Base-by-base conservation (phyloP, 2,113 vertebrate genomes). In the Sturnus vulgaris region DNA sequence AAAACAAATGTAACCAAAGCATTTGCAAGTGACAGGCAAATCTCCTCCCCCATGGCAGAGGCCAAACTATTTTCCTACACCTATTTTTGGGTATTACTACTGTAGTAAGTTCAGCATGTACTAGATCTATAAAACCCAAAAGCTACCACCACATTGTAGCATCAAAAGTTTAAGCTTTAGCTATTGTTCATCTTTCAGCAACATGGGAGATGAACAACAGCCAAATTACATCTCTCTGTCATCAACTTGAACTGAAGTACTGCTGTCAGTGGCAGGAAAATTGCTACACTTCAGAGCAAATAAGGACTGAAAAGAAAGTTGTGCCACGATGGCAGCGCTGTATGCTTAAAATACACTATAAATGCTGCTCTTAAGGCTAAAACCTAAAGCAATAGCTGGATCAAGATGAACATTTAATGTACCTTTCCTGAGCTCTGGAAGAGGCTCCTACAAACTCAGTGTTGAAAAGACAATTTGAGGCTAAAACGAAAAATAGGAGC, bases 251-350 rank as follows among this genome's bases (percentile, higher is more conserved):
- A n/a, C 84, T 78, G 90, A 96, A 94, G 86, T 31, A 82, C 49
- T 92, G 49, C 85, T 95, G 88, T 91, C 82, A 87, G 59, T 90
- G 76, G 88, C 72, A 96, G 60, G 84, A 94, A 97, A 97, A 96
- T 93, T 85, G 93, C 84, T 92, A 25, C 35, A 66, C 96, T 97
- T 97, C 60, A 75, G 70, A 72, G 59, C 57, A 96, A 94, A 92
- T 61, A 93, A 86, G 84, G 85, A 82, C 28, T 86, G 50, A 86
- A 94, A 89, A 57, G 65, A 94, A 94, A 84, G 68, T 61, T 76
- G 57, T 94, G 64, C 86, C 65, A 77, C 10, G 72, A 91, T 52
- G 64, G 82, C 44, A 92, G 18, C 25, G 24, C 28, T 78, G 65
- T 60, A 61, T 31, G 65, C 88, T 93, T 92, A 84, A 96, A 94